phyloP scores from a whole-genome alignment of 2,113 vertebrate species.

The Rhinolophus sinicus region DNA sequence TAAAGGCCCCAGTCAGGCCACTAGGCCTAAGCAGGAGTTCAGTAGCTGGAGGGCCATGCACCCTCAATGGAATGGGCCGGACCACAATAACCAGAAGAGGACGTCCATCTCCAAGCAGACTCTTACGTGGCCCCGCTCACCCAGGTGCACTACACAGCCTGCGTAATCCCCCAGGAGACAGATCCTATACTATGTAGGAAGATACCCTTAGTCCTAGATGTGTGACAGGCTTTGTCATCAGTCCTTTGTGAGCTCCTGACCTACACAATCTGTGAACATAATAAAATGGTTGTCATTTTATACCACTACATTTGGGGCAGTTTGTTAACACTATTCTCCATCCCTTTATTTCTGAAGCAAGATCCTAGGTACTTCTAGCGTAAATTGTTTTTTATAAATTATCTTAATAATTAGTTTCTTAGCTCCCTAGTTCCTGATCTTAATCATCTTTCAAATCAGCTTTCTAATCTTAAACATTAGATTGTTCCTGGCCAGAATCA shows the following conservation, averaged over 20 bases:
- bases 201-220: not conserved
- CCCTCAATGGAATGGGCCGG: not conserved
- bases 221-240: not conserved
- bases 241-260: not conserved
- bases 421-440: too few species aligned
- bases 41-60: not conserved
- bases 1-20: not conserved
- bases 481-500: too few species aligned
- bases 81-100: not conserved
- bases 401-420: too few species aligned
- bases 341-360: not conserved
- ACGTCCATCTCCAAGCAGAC: not conserved
- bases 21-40: not conserved
- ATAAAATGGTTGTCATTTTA: not conserved
- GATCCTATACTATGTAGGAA: not conserved
- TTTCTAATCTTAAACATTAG: too few species aligned
- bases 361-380: not conserved
- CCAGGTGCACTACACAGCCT: not conserved
- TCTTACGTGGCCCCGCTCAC: not conserved
- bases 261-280: not conserved
- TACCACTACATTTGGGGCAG: not conserved
- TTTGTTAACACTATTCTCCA: not conserved
- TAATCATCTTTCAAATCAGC: too few species aligned
- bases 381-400: constrained; percentile 18
- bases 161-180: not conserved